Conservation (phyloP, 2,888 invertebrate genomes). For the Drosophila demipolita region DNA sequence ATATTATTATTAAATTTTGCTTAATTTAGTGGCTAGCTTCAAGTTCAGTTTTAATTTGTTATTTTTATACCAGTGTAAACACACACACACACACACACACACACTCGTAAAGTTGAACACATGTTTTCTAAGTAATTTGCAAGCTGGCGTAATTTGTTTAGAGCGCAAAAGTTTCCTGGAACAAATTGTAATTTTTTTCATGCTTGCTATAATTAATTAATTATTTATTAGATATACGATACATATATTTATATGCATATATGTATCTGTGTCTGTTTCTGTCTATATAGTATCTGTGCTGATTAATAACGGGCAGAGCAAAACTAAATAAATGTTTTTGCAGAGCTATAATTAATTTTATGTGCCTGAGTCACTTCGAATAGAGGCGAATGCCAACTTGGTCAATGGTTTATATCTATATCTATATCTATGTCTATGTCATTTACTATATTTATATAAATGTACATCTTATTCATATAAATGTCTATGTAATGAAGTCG, state of each 20-base stretch:
- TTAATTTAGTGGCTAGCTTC: constrained; percentile 23
- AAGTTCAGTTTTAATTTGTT: constrained; percentile 3
- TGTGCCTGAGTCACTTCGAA: constrained; percentile 66
- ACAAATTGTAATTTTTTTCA: constrained; percentile 56
- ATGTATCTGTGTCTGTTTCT: neutral
- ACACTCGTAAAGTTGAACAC: constrained; percentile 6
- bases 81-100: constrained; percentile 10
- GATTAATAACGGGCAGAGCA: constrained; percentile 71
- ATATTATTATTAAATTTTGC: constrained; percentile 19
- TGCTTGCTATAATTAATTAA: constrained; percentile 72
- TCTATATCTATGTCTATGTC: constrained; percentile 60
- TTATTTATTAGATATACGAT: constrained; percentile 53
- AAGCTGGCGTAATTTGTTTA: constrained; percentile 52
- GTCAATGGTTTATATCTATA: constrained; percentile 66
- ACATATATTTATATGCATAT: constrained; percentile 12
- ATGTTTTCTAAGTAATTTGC: constrained; percentile 32
- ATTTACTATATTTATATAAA: constrained; percentile 51
- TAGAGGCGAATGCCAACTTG: constrained; percentile 65
- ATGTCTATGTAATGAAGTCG: constrained; percentile 37
- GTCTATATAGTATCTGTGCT: constrained; percentile 30
- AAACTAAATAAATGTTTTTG: constrained; percentile 75
- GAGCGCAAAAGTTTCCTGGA: constrained; percentile 49
- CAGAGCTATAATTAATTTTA: constrained; percentile 78
- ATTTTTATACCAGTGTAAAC: constrained; percentile 27
- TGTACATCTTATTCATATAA: constrained; percentile 12